Evolutionary conservation across 1,140 invertebrate species (phyloP), one percentile per base, ranked within the genome.

Genomic region (Oppia nitens): DNA sequence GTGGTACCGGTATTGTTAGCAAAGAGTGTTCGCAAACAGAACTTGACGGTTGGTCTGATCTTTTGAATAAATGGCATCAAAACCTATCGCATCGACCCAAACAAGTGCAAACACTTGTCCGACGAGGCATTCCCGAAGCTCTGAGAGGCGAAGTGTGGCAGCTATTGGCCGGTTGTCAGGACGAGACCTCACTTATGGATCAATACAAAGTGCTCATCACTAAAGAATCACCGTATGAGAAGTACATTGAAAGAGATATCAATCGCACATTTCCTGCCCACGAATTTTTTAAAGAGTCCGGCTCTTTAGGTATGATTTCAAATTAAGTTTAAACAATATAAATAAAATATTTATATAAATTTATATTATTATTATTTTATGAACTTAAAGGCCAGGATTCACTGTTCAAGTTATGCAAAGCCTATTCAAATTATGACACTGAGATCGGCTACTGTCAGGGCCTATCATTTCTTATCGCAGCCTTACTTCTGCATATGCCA

Each of bases 381-480:
- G 9, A 11, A 9, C 40, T n/a, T 20, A 20, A 4, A 57, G 50
- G 94, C 0, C 95, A 98, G 75, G 92, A 98, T 72, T 84, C 90
- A 26, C 75, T 98, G 25, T 93, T 91, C 68, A 87, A 89, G 71
- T 85, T 98, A 66, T 92, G 88, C 65, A 88, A 92, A 73, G 95
- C 93, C 0, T 99, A 98, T 73, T 89, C 94, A 24, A 84, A 97
- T 2, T 89, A 93, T 72, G 95, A 99, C 71, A 81, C 84, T 63
- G 95, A 98, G 75, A 87, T 98, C 62, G 90, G 91, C 29, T 99
- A 99, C 74, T 98, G 94, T 72, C 96, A 99, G 74, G 95, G 95
- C 24, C 77, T 98, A 24, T 96, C 91, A 71, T 98, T 98, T 71
- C 75, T 98, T 45, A 90, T 90, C 55, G 95, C 94, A 63, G 90